Evolutionary conservation across 1,140 invertebrate genomes (phyloP), one percentile per base, ranked within the genome.

Genomic region (Apis dorsata): DNA sequence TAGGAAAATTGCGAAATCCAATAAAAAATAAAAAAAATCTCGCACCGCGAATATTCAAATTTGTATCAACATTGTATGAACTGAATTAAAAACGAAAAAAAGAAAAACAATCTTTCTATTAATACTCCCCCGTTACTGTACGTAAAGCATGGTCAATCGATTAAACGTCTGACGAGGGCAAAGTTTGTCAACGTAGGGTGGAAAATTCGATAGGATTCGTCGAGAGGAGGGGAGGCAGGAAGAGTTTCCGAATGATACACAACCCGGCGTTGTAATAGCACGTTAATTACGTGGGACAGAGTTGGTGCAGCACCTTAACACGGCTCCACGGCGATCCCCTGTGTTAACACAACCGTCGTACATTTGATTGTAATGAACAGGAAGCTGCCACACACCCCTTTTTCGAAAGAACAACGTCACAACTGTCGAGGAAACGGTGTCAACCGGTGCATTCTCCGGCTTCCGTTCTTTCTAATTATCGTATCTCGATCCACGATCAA

Each of bases 211-310:
- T 55, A 55, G 17, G 70, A 72, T 34, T 72, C 17, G 49, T 12
- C 4, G 34, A 21, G 17, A 10, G 19, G 17, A 15, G n/a, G 1
- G 10, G 19, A 44, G 49, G 34, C 28, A 28, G 28, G 34, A 34
- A 34, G 34, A 44, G 34, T 44, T 34, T 59, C 21, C 57, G 15
- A 57, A 19, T 34, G 72, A 74, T 24, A 62, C 34, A 62, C 34
- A 74, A 57, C 8, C 21, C 34, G 34, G 34, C 49, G 44, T 34
- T 60, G 72, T 74, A 74, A 74, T 62, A 74, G 72, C 72, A 62
- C 49, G 72, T 74, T 74, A 62, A 74, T 74, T 74, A 60, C 28
- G 57, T 51, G 8, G 72, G 62, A 51, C 49, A 74, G 72, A 9
- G 12, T 0, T 10, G 70, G 12, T 51, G 59, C 19, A 12, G 21